Evolutionary conservation across 2,797 vertebrate genomes (phyloP), one percentile per base, ranked within the genome.

Genomic region (Selene dorsalis): DNA sequence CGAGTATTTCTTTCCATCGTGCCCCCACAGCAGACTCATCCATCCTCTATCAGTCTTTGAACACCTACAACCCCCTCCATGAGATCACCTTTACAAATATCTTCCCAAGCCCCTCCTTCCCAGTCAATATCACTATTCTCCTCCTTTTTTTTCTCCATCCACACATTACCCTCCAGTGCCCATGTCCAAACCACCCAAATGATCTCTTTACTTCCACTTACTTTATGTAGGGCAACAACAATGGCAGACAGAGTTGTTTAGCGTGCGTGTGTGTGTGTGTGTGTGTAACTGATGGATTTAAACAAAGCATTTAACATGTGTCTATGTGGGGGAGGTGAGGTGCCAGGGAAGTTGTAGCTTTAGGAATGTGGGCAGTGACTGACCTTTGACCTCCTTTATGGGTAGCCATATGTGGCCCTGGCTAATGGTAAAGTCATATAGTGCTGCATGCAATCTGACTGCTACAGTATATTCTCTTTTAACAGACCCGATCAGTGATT

Each of bases 341-440:
- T 59, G 52, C 45, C 66, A 56, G 61, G 57, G 66, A 81, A 39
- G 80, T 63, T 53, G 65, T 30, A 83, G 79, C 63, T 80, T 63
- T 41, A 83, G 84, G 82, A 90, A 90, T 89, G 84, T 74, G 79
- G 77, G 76, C 81, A 58, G 84, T 7, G 8, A 63, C 65, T 79
- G 87, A 89, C 84, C 89, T 75, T 14, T 71, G 82, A 80, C 83
- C 85, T 80, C 76, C 67, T 88, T 86, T 75, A 64, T 66, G 78
- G 79, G 70, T 35, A 56, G 78, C 73, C 75, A 79, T 82, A 75
- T 86, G 79, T 77, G 77, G 79, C 72, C 68, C 45, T 14, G 67
- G 52, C 66, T 73, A 52, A 80, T 77, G 81, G 73, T 66, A 77
- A 89, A 89, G 77, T 60, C 80, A 81, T 80, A 87, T 50, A 80